Evolutionary conservation across 2,113 vertebrate species (phyloP), one percentile per base, ranked within the genome.

Genomic region (Elaphurus davidianus): DNA sequence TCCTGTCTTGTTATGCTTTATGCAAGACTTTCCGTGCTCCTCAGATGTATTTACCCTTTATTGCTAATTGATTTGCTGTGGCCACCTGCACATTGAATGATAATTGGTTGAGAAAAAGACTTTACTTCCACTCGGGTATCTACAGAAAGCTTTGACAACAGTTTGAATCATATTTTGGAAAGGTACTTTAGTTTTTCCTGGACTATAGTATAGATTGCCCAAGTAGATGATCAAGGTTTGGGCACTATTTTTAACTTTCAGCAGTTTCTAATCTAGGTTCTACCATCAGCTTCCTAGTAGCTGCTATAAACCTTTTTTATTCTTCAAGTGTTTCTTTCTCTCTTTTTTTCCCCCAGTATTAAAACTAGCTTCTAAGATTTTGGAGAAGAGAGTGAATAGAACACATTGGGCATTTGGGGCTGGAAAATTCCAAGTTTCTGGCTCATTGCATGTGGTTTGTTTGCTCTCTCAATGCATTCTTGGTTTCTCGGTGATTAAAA

Each of bases 401-500:
- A 88, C 25, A 79, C 57, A 60, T 25, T 93, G 64, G 96, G 47
- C 45, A 93, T 54, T 40, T 17, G 59, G 16, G n/a, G 15, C 54
- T 96, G 54, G 90, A 82, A 96, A 71, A 71, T 83, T 87, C 74
- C 57, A 83, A 87, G 50, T 91, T 92, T 94, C 89, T 97, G 64
- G 84, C 87, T 97, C 43, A 27, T 52, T 21, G 15, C n/a, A 11
- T 57, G 64, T 52, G 64, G 62, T 94, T 93, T 97, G 90, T 96
- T 98, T 97, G 83, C 79, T 87, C 30, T 93, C 19, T 84, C 30
- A 55, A 4, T 33, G 95, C 27, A 19, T 91, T 82, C 89, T 94
- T 97, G 81, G 97, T 97, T 98, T 96, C 91, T 76, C 54, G 95
- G 91, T 25, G 85, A 97, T 97, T 90, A 91, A 97, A 97, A 95